A percentile compares a stretch with the other conserved stretches of the same genome.
phyloP scores from a whole-genome alignment of 2,888 invertebrate genomes.

The Leucophora obtusa region DNA sequence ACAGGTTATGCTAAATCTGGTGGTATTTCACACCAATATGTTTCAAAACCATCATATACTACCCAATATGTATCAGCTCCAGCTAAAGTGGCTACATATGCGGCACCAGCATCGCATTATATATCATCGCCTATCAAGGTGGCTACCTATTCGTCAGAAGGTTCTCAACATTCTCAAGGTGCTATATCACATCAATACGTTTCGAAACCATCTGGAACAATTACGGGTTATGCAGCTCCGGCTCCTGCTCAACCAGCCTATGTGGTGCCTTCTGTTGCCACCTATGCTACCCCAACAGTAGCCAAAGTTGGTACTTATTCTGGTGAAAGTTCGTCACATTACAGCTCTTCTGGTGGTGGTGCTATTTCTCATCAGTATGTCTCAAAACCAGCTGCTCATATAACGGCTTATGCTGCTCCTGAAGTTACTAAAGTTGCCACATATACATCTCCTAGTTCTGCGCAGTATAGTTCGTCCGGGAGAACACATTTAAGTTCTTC shows the following conservation, averaged over 20 bases:
- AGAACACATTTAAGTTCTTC: background rate
- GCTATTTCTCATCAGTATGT: conserved; percentile 70
- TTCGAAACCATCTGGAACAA: conserved; percentile 66
- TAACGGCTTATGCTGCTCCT: conserved; percentile 63
- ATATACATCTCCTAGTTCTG: conserved; percentile 59
- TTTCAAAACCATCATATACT: conserved; percentile 36
- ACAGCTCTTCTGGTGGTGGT: conserved; percentile 66
- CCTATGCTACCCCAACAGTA: conserved; percentile 65
- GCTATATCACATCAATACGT: conserved; percentile 69
- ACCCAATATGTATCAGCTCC: conserved; percentile 66
- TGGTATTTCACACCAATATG: conserved; percentile 48
- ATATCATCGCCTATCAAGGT: conserved; percentile 57
- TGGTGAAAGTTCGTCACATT: conserved; percentile 45
- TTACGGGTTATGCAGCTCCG: conserved; percentile 60
- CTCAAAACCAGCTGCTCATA: conserved; percentile 68
- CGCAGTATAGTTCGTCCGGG: conserved; percentile 68
- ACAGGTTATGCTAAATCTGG: conserved; percentile 36
- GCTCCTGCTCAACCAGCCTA: conserved; percentile 61
- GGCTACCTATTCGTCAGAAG: conserved; percentile 20
- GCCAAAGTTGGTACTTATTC: conserved; percentile 66
- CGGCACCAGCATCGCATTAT: conserved; percentile 65
- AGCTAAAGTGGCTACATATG: conserved; percentile 66
- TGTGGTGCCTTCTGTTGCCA: conserved; percentile 66
- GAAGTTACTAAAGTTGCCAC: conserved; percentile 60
- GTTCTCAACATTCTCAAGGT: conserved; percentile 50